A percentile compares a stretch with the other conserved stretches of the same genome.
These are phyloP conservation scores for Sialia sialis DNA, from an alignment of 2,113 vertebrate genomes.

Conservation along the genomic window DNA sequence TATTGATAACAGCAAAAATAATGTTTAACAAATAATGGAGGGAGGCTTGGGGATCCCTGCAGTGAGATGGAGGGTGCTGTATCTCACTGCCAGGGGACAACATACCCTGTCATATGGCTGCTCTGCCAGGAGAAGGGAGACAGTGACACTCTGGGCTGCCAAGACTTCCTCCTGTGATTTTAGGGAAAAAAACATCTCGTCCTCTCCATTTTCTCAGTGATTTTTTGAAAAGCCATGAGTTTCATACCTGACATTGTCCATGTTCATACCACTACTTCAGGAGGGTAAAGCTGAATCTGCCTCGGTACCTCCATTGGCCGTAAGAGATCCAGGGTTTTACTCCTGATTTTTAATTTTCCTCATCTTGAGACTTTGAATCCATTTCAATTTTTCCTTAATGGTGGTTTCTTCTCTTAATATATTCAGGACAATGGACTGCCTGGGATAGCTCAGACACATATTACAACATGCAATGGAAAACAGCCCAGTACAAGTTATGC, in stretches of 20 bases:
- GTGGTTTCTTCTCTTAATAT: neutral
- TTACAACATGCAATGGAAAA: neutral
- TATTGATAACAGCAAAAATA: neutral
- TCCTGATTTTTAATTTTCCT: neutral
- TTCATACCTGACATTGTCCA: neutral
- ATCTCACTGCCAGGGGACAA: neutral
- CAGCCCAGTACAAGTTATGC: neutral
- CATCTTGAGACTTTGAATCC: neutral
- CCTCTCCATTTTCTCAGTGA: neutral
- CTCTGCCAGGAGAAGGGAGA: neutral
- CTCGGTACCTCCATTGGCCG: neutral
- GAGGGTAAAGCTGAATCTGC: neutral
- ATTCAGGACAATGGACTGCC: neutral
- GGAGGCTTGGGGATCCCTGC: neutral
- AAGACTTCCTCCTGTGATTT: neutral
- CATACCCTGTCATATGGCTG: neutral
- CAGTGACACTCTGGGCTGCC: neutral
- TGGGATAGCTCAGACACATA: neutral
- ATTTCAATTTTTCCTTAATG: neutral
- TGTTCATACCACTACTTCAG: neutral
- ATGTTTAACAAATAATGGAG: neutral
- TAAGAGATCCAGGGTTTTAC: neutral
- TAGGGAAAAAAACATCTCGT: accelerated
- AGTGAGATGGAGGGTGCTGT: neutral
- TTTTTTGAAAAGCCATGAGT: neutral